Conservation (phyloP, 1,140 invertebrate genomes). For the Bicyclus anynana region DNA sequence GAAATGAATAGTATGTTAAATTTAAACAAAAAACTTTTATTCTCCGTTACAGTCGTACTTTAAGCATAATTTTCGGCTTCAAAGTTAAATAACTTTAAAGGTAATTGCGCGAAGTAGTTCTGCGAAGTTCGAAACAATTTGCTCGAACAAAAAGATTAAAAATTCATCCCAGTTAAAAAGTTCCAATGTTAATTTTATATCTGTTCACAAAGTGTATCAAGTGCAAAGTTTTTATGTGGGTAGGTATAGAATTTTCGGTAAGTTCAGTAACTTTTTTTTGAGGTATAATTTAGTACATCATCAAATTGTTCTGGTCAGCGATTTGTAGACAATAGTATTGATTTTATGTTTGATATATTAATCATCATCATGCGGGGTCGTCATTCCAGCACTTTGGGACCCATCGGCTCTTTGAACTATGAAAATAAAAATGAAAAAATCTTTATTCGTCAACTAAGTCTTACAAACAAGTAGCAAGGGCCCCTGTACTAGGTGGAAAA, state of each 20-base stretch:
- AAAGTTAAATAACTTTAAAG: constrained; percentile 4
- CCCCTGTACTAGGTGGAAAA: no score
- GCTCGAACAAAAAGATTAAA: constrained; percentile 1
- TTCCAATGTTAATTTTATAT: constrained; percentile 3
- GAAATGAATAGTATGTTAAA: no score
- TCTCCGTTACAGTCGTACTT: background rate
- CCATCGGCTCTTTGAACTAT: no score
- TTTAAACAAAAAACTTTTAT: background rate
- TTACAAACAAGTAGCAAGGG: no score
- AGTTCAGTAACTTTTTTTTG: background rate
- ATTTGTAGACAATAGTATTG: no score
- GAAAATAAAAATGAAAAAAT: no score
- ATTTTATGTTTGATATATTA: no score
- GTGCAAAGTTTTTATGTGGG: background rate
- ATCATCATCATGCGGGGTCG: no score
- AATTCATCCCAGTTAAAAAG: constrained; percentile 1
- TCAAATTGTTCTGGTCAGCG: no score
- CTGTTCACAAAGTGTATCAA: constrained; percentile 1
- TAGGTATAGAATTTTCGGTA: background rate
- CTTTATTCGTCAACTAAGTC: no score
- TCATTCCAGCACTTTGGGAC: no score
- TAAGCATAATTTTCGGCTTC: constrained; percentile 1
- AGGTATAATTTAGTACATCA: background rate
- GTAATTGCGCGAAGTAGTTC: background rate
- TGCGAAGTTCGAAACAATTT: background rate